Conservation (phyloP, 1,140 invertebrate species). For the Zaprionus tsacasi region DNA sequence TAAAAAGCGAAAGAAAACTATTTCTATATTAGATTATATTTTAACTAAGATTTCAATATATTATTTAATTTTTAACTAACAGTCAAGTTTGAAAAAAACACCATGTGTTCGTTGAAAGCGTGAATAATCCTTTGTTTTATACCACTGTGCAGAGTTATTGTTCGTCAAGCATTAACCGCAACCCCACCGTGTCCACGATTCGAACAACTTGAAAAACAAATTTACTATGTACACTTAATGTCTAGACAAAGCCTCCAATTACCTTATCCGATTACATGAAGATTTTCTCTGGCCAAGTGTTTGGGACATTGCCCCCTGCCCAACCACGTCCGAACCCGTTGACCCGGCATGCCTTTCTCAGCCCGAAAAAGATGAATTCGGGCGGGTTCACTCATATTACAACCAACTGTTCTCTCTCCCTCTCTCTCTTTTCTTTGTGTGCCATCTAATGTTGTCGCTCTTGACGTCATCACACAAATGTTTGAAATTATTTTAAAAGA, state of each 20-base stretch:
- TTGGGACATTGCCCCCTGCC: constrained; percentile 40
- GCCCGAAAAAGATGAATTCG: constrained; percentile 53
- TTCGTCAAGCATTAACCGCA: constrained; percentile 25
- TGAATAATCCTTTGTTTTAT: no score
- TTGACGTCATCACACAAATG: constrained; percentile 66
- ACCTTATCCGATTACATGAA: constrained; percentile 84
- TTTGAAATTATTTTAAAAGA: constrained; percentile 75
- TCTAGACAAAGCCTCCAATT: constrained; percentile 84
- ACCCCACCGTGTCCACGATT: constrained; percentile 3
- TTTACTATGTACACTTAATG: constrained; percentile 84
- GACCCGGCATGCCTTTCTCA: constrained; percentile 67
- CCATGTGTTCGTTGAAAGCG: no score
- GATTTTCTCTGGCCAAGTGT: constrained; percentile 75
- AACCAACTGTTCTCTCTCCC: constrained; percentile 42
- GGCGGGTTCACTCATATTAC: constrained; percentile 58
- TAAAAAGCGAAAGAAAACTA: not conserved
- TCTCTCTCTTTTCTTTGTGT: not conserved
- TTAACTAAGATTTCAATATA: not conserved
- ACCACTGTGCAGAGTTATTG: constrained; percentile 46
- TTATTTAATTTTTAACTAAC: not conserved
- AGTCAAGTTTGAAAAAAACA: not conserved
- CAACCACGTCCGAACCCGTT: constrained; percentile 57
- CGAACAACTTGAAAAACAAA: constrained; percentile 69
- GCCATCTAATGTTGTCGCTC: constrained; percentile 13
- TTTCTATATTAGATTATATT: not conserved